Conservation (phyloP, 2,113 vertebrate genomes). For the Procavia capensis region DNA sequence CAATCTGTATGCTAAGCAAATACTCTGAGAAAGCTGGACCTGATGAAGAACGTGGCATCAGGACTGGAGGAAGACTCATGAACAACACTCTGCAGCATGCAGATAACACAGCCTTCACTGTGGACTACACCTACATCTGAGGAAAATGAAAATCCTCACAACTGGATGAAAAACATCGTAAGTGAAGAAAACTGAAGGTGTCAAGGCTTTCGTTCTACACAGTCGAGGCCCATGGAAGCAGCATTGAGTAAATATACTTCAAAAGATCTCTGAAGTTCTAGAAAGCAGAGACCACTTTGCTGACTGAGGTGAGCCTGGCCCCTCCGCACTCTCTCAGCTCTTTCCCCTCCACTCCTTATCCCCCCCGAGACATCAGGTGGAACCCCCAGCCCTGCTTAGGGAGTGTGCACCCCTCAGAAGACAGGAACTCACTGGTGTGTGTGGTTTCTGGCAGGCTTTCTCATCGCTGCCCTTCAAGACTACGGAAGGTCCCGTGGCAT, state of each 20-base stretch:
- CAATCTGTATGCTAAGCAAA: no score
- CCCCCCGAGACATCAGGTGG: neutral
- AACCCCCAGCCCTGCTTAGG: no score
- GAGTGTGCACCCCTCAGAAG: neutral
- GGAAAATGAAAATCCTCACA: no score
- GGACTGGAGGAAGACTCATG: no score
- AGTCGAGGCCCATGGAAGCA: neutral
- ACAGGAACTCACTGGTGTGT: neutral
- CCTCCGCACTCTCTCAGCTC: neutral
- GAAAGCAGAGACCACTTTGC: neutral
- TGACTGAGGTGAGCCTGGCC: neutral
- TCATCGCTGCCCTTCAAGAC: constrained; percentile 83
- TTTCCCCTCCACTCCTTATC: neutral
- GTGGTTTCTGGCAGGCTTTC: constrained; percentile 79
- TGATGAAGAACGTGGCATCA: no score
- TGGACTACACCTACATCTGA: no score
- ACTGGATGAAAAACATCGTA: neutral
- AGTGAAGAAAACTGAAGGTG: neutral
- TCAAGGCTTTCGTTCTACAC: neutral
- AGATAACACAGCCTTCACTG: no score
- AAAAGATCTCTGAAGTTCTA: neutral
- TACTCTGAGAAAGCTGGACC: no score
- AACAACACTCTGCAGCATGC: no score
- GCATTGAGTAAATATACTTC: neutral
- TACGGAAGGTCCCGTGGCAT: constrained; percentile 71